phyloP scores from a whole-genome alignment of 2,797 vertebrate species.

The Gallirallus australis region DNA sequence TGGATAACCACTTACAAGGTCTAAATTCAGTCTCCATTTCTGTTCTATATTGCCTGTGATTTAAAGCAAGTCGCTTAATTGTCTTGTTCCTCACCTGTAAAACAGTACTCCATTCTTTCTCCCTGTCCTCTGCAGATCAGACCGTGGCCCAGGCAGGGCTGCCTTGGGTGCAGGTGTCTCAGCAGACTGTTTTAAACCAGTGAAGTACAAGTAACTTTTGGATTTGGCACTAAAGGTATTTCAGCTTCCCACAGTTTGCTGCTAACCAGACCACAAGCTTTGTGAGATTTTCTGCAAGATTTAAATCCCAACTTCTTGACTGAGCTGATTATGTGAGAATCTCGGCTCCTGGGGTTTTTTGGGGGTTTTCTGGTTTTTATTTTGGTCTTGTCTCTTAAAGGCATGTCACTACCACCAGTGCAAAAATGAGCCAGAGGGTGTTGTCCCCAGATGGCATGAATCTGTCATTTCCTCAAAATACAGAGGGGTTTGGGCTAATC shows the following conservation, averaged over 20 bases:
- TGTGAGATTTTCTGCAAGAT: background rate
- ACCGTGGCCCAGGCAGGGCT: background rate
- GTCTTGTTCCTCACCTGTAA: background rate
- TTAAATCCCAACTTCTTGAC: background rate
- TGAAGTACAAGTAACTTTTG: background rate
- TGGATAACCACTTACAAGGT: background rate
- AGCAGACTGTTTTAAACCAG: background rate
- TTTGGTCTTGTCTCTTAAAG: background rate
- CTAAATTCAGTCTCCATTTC: background rate
- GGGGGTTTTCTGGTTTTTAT: accelerated
- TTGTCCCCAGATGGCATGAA: background rate
- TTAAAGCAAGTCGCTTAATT: slow-evolving; percentile 18
- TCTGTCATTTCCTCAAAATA: background rate
- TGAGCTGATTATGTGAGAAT: background rate
- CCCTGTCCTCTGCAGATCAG: background rate
- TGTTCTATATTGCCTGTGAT: background rate
- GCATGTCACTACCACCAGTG: background rate
- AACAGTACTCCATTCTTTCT: background rate
- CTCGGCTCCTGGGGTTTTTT: background rate
- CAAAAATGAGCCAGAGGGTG: background rate
- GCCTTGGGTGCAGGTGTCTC: background rate
- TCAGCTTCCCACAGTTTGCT: background rate
- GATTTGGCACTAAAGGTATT: background rate
- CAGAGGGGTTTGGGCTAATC: background rate
- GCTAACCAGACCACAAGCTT: background rate